A percentile compares a stretch with the other conserved stretches of the same genome.
phyloP scores from a whole-genome alignment of 1,140 invertebrate species.

The Zophobas morio region DNA sequence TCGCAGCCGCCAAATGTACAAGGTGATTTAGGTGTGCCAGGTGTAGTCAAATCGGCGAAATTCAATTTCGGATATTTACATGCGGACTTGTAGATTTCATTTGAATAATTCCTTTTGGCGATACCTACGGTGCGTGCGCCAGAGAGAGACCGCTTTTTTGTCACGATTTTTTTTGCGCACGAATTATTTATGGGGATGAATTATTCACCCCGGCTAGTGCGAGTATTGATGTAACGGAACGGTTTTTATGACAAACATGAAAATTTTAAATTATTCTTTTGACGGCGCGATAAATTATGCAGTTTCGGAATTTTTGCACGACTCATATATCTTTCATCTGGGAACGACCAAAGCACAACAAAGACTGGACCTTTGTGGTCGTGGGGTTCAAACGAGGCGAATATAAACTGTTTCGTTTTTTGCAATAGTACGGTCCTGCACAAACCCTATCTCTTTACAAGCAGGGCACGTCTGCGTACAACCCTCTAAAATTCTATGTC shows the following conservation, averaged over 20 bases:
- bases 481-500: background rate
- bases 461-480: too few species aligned
- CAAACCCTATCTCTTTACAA: too few species aligned
- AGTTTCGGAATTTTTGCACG: too few species aligned
- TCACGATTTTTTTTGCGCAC: background rate
- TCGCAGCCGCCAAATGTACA: too few species aligned
- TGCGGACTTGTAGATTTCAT: background rate
- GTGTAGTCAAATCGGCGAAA: background rate
- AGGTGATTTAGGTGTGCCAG: background rate
- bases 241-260: conserved; percentile 3
- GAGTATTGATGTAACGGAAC: background rate
- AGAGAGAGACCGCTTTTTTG: background rate
- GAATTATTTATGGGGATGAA: conserved; percentile 4
- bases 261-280: background rate
- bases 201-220: conserved; percentile 1
- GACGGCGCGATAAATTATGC: too few species aligned
- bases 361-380: too few species aligned
- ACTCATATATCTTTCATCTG: too few species aligned
- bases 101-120: conserved; percentile 1
- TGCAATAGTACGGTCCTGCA: too few species aligned
- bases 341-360: too few species aligned
- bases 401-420: too few species aligned
- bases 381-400: too few species aligned
- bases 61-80: background rate
- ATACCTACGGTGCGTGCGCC: background rate